Evolutionary conservation across 2,797 vertebrate genomes (phyloP).

Genomic region (Acanthurus tractus): DNA sequence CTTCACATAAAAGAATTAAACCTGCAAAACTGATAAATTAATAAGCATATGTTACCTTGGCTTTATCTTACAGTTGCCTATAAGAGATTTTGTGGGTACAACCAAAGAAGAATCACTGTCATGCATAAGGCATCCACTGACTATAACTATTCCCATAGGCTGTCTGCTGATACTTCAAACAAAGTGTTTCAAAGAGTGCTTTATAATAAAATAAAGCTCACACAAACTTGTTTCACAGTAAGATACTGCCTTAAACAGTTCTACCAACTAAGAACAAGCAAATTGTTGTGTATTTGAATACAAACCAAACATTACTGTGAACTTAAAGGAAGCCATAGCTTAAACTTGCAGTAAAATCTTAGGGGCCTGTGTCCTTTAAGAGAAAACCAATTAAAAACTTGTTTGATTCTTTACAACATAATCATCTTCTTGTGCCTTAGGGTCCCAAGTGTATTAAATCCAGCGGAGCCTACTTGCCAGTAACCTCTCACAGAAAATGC

Average conservation of each 20-base stretch:
- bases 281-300: constrained; percentile 30
- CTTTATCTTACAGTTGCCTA: too few relatives aligned
- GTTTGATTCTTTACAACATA: constrained; percentile 60
- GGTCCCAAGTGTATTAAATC: constrained; percentile 62
- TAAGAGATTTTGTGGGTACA: too few relatives aligned
- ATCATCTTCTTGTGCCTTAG: constrained; percentile 59
- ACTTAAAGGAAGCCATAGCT: constrained; percentile 44
- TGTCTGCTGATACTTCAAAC: neutral
- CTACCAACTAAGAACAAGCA: neutral
- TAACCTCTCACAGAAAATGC: constrained; percentile 61
- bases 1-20: neutral
- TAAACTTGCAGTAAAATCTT: constrained; percentile 48
- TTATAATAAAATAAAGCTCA: constrained; percentile 1
- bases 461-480: constrained; percentile 47
- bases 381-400: constrained; percentile 58
- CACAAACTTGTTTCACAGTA: neutral
- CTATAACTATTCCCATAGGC: neutral
- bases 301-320: constrained; percentile 40
- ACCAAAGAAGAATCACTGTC: neutral
- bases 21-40: too few relatives aligned
- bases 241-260: constrained; percentile 7
- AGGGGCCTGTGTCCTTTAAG: constrained; percentile 45
- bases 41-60: too few relatives aligned
- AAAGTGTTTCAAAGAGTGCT: neutral
- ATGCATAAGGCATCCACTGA: neutral